These are phyloP conservation scores for Cynoglossus semilaevis DNA, from an alignment of 2,113 vertebrate genomes.

Conservation along the genomic window DNA sequence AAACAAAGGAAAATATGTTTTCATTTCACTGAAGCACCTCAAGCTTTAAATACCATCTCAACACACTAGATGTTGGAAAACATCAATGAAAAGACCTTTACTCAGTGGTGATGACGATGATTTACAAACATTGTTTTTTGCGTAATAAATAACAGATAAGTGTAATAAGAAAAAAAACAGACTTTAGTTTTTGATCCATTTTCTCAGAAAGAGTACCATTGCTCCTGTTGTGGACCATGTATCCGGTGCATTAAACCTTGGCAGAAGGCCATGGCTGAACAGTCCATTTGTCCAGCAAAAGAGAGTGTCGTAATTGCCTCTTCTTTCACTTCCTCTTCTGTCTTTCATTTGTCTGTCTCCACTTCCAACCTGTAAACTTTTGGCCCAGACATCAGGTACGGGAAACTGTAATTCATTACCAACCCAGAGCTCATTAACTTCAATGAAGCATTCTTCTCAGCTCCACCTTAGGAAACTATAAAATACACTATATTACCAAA, in stretches of 20 bases:
- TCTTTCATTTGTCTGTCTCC: constrained; percentile 17
- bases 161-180: constrained; percentile 1
- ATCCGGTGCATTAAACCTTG: constrained; percentile 43
- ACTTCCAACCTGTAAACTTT: constrained; percentile 2
- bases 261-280: constrained; percentile 44
- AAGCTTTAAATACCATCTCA: too few relatives aligned
- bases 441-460: constrained; percentile 44
- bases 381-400: constrained; percentile 52
- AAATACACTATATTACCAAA: too few relatives aligned
- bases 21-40: too few relatives aligned
- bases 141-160: constrained; percentile 6
- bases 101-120: too few relatives aligned
- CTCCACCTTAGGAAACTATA: constrained; percentile 38
- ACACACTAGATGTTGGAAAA: too few relatives aligned
- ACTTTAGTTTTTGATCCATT: too few relatives aligned
- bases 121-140: too few relatives aligned
- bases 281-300: constrained; percentile 30
- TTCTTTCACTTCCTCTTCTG: constrained; percentile 18
- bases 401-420: constrained; percentile 65
- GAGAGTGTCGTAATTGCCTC: constrained; percentile 41
- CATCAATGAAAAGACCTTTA: too few relatives aligned
- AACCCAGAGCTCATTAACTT: constrained; percentile 56
- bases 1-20: too few relatives aligned
- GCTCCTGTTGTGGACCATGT: constrained; percentile 2
- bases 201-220: too few relatives aligned